Conservation (phyloP, 1,140 invertebrate genomes). For the Magallana ariakensis region DNA sequence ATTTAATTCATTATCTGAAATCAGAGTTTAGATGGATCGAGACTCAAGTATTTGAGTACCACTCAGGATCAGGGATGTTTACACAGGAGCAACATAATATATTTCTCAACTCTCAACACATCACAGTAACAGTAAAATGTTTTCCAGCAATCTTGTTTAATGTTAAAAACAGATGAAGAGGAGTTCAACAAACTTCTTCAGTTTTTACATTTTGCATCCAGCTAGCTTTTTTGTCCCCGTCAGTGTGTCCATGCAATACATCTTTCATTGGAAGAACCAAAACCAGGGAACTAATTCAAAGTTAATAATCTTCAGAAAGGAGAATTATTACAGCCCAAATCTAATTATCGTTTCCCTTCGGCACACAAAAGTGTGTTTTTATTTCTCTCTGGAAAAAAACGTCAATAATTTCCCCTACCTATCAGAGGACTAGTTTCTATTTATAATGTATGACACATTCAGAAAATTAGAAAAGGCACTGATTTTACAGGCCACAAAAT, state of each 20-base stretch:
- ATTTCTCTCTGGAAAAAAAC: conserved; percentile 10
- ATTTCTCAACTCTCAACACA: no score
- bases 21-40: no score
- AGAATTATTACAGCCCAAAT: conserved; percentile 23
- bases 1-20: no score
- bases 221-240: not conserved
- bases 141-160: not conserved
- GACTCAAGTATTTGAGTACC: no score
- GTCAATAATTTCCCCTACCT: not conserved
- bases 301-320: conserved; percentile 26
- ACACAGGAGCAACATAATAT: no score
- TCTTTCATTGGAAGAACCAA: not conserved
- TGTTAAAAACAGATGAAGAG: not conserved
- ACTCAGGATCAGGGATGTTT: no score
- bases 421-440: not conserved
- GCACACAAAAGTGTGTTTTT: conserved; percentile 9
- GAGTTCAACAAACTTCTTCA: conserved; percentile 8
- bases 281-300: conserved; percentile 24
- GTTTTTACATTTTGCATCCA: not conserved
- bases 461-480: not conserved
- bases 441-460: not conserved
- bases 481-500: not conserved
- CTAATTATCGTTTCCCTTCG: not conserved
- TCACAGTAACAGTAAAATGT: no score
- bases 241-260: not conserved